Base-by-base conservation (phyloP, 2,888 invertebrate genomes). In the Alloscopus bannaensis region DNA sequence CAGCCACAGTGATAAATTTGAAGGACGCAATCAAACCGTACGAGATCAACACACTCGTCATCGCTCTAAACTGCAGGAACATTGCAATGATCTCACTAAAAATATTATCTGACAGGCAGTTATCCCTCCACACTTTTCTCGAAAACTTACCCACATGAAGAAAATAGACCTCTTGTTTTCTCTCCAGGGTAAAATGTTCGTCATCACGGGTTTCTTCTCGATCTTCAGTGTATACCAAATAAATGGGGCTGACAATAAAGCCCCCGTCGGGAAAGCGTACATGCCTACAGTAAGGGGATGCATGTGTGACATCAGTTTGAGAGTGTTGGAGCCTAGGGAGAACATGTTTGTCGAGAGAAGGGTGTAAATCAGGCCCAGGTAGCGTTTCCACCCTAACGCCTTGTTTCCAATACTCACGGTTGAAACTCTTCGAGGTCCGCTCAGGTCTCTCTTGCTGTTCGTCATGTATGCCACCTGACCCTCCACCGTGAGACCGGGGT, bases 331-430 rank as follows among this genome's bases (percentile, higher is more conserved):
- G 40, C 80, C 81, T 31, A 84, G 29, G 13, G 82, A 82, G 20
- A 84, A 84, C 70, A 78, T 75, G 59, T 84, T 84, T 2, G 83
- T 84, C 0, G 81, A 81, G 1, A 82, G n/a, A 3, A 84, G 75
- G 3, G 83, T 84, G 70, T 82, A 84, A 4, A 84, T 22, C 1
- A 84, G 45, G 2, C 83, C 83, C 24, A 84, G 24, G 28, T 84
- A 84, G 8, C 79, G 80, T 31, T 60, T 70, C 81, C 81, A 83
- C 26, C 83, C 83, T 0, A 80, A 42, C 18, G 42, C 68, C 29
- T 77, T 71, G 18, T 64, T 82, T n/a, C n/a, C n/a, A n/a, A n/a
- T n/a, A 18, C 57, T 73, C 16, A 80, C 52, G 4, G 50, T 50
- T 13, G 80, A 80, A 22, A 62, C 26, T 57, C 64, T 64, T 26